Evolutionary conservation across 2,888 invertebrate genomes (phyloP).

Genomic region (Drosophila leonis): DNA sequence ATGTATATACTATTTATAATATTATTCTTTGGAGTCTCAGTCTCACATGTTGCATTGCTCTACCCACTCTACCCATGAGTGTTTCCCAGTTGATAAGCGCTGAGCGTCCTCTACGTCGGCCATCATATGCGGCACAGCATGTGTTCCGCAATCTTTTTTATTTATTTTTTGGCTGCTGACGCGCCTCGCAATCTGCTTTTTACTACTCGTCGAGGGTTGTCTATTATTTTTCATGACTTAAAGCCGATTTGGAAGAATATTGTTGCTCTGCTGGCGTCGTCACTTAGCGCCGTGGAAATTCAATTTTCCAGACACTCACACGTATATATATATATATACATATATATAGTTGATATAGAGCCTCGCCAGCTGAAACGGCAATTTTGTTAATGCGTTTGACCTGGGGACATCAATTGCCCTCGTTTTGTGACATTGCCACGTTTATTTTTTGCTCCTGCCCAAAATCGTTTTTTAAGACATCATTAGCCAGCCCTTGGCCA

Average conservation of each 20-base stretch:
- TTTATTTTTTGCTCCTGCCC: constrained; percentile 16
- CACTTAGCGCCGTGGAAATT: constrained; percentile 73
- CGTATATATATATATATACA: constrained; percentile 3
- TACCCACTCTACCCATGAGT: constrained; percentile 54
- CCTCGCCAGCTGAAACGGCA: constrained; percentile 73
- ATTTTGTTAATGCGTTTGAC: constrained; percentile 80
- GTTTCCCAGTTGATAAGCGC: constrained; percentile 69
- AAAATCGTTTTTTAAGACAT: constrained; percentile 82
- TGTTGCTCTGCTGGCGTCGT: constrained; percentile 68
- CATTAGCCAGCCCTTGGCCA: constrained; percentile 64
- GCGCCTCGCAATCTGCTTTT: constrained; percentile 79
- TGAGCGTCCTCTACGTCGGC: constrained; percentile 57
- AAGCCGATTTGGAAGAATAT: constrained; percentile 85
- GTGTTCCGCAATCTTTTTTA: constrained; percentile 81
- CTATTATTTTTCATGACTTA: constrained; percentile 84
- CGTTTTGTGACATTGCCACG: constrained; percentile 74
- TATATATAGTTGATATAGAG: constrained; percentile 17
- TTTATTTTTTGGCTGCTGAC: constrained; percentile 67
- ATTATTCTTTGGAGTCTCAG: constrained; percentile 21
- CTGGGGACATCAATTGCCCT: constrained; percentile 81
- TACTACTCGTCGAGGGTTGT: constrained; percentile 74
- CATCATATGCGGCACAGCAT: constrained; percentile 83
- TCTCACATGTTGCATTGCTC: constrained; percentile 71
- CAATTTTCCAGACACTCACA: constrained; percentile 66
- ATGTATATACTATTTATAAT: constrained; percentile 12